Evolutionary conservation across 2,888 invertebrate species (phyloP).

Genomic region (Tetropium fuscum): DNA sequence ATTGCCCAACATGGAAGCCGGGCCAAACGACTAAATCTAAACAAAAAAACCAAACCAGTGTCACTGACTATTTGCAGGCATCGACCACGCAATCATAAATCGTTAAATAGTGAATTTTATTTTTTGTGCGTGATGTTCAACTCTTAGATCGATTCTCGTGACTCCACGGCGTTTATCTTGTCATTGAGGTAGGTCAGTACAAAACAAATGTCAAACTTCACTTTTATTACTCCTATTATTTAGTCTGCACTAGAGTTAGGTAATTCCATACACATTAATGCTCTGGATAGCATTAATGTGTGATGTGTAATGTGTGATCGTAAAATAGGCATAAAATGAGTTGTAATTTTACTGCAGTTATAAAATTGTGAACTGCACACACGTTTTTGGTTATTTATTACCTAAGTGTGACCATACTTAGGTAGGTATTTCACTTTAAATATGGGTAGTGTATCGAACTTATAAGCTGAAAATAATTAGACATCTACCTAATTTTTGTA

Average conservation of each 20-base stretch:
- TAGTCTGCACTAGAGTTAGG: conserved; percentile 23
- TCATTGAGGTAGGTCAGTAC: conserved; percentile 52
- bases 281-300: too few species aligned
- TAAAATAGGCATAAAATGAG: conserved; percentile 21
- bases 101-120: conserved; percentile 39
- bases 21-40: conserved; percentile 44
- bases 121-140: conserved; percentile 38
- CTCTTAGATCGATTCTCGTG: conserved; percentile 31
- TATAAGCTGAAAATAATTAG: too few species aligned
- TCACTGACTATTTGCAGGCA: conserved; percentile 58
- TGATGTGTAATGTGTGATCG: too few species aligned
- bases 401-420: background rate
- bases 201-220: conserved; percentile 40
- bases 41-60: conserved; percentile 58
- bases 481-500: too few species aligned
- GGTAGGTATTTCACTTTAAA: too few species aligned
- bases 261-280: conserved; percentile 22
- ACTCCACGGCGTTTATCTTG: conserved; percentile 29
- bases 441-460: too few species aligned
- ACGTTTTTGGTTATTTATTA: background rate
- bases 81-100: conserved; percentile 41
- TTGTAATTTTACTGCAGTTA: conserved; percentile 12
- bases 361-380: conserved; percentile 1
- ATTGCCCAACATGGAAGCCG: conserved; percentile 59
- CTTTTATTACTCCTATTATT: conserved; percentile 27